phyloP scores from a whole-genome alignment of 2,888 invertebrate species.

The Rosalia funebris region DNA sequence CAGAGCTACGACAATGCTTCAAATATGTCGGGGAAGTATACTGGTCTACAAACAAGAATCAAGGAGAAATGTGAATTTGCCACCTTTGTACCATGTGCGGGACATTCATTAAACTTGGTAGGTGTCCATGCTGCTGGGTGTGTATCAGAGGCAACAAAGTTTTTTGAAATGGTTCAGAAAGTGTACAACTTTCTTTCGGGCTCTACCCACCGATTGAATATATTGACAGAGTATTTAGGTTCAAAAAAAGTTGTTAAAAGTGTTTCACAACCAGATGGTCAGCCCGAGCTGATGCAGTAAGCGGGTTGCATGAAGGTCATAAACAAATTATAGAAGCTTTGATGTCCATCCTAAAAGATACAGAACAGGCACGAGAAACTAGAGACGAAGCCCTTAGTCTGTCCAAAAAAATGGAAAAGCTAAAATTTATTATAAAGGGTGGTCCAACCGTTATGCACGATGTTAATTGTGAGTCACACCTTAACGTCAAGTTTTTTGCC shows the following conservation, averaged over 20 bases:
- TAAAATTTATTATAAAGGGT: neutral
- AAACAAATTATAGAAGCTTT: neutral
- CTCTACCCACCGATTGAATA: slow-evolving; percentile 12
- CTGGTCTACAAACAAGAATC: slow-evolving; percentile 49
- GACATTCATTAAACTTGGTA: slow-evolving; percentile 51
- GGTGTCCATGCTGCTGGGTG: slow-evolving; percentile 40
- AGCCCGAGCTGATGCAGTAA: neutral
- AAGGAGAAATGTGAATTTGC: slow-evolving; percentile 46
- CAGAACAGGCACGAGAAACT: slow-evolving; percentile 14
- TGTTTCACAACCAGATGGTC: slow-evolving; percentile 12
- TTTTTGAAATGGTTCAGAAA: slow-evolving; percentile 47
- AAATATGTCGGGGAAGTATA: slow-evolving; percentile 52
- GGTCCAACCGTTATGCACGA: too few species aligned
- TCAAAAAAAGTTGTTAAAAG: slow-evolving; percentile 4
- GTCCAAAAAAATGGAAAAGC: slow-evolving; percentile 18
- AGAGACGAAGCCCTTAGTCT: slow-evolving; percentile 20
- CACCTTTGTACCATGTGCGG: slow-evolving; percentile 46
- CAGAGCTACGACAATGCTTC: slow-evolving; percentile 53
- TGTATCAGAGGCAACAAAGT: slow-evolving; percentile 43
- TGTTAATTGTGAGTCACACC: too few species aligned
- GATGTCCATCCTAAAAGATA: slow-evolving; percentile 5
- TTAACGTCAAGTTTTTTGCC: too few species aligned
- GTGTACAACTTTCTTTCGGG: slow-evolving; percentile 44
- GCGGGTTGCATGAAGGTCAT: neutral
- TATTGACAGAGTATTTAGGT: slow-evolving; percentile 13